Percentiles rank a stretch among this genome's conserved stretches.
phyloP scores from a whole-genome alignment of 2,797 vertebrate genomes.

The Enteromius unitaeniatus region DNA sequence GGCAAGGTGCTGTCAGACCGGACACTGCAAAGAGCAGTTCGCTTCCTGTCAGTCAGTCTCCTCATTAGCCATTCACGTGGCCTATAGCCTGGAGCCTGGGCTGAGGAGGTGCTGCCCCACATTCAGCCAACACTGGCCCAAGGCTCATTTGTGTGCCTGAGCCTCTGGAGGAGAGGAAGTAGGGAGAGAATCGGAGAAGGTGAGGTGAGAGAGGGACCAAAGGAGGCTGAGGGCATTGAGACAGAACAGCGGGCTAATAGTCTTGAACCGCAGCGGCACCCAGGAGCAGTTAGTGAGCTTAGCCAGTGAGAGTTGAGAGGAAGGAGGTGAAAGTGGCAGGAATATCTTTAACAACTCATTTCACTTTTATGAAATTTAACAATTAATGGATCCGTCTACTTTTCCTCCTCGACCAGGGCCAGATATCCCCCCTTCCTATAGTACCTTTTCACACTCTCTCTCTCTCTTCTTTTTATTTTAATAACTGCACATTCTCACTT shows the following conservation, averaged over 20 bases:
- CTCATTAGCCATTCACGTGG: constrained; percentile 55
- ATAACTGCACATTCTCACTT: constrained; percentile 59
- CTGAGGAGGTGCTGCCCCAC: constrained; percentile 73
- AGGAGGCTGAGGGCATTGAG: constrained; percentile 53
- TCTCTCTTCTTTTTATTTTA: constrained; percentile 67
- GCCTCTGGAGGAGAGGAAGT: constrained; percentile 66
- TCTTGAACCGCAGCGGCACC: constrained; percentile 57
- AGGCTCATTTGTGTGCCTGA: constrained; percentile 75
- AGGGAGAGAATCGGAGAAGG: constrained; percentile 61
- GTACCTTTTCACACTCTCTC: constrained; percentile 59
- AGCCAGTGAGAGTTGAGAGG: constrained; percentile 40
- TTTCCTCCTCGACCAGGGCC: constrained; percentile 72
- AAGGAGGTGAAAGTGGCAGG: constrained; percentile 64
- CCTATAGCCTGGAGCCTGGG: constrained; percentile 55
- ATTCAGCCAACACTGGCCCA: constrained; percentile 69
- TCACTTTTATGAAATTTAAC: constrained; percentile 86
- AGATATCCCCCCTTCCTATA: constrained; percentile 49
- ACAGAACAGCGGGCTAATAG: constrained; percentile 67
- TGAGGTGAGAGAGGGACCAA: constrained; percentile 46
- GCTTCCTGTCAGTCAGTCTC: constrained; percentile 27
- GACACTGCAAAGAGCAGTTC: neutral
- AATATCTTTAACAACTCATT: constrained; percentile 83
- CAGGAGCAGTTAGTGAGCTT: constrained; percentile 58
- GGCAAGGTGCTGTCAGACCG: constrained; percentile 34
- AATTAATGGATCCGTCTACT: constrained; percentile 76